Conservation (phyloP, 1,140 invertebrate species). For the Panulirus ornatus region DNA sequence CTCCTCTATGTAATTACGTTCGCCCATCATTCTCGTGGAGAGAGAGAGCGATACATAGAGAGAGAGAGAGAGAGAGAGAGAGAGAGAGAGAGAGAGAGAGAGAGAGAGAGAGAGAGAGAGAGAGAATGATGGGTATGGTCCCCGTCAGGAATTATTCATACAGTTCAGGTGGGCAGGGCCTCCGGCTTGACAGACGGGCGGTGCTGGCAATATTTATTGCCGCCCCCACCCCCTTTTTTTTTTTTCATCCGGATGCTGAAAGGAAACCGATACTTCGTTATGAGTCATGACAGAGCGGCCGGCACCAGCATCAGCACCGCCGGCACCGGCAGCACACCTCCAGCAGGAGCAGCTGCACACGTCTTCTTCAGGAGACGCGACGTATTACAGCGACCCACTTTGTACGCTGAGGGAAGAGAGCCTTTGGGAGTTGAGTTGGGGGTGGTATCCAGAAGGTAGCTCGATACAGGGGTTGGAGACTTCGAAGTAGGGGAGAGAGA, state of each 20-base stretch:
- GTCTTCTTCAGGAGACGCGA: too few relatives aligned
- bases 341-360: too few relatives aligned
- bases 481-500: too few relatives aligned
- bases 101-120: constrained; percentile 39
- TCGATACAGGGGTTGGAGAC: too few relatives aligned
- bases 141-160: constrained; percentile 44
- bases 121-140: constrained; percentile 15
- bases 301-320: too few relatives aligned
- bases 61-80: constrained; percentile 39
- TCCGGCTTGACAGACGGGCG: constrained; percentile 39
- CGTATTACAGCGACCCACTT: too few relatives aligned
- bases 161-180: constrained; percentile 46
- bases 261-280: constrained; percentile 24
- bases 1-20: too few relatives aligned
- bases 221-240: neutral
- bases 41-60: constrained; percentile 59
- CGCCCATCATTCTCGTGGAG: too few relatives aligned
- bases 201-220: constrained; percentile 51
- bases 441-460: too few relatives aligned
- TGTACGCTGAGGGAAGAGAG: too few relatives aligned
- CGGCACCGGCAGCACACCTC: too few relatives aligned
- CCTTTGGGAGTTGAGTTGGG: too few relatives aligned
- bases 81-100: constrained; percentile 55
- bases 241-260: neutral
- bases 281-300: neutral